A percentile compares a stretch with the other conserved stretches of the same genome.
These are phyloP conservation scores for Smithornis capensis DNA, from an alignment of 2,113 vertebrate species.

Conservation along the genomic window DNA sequence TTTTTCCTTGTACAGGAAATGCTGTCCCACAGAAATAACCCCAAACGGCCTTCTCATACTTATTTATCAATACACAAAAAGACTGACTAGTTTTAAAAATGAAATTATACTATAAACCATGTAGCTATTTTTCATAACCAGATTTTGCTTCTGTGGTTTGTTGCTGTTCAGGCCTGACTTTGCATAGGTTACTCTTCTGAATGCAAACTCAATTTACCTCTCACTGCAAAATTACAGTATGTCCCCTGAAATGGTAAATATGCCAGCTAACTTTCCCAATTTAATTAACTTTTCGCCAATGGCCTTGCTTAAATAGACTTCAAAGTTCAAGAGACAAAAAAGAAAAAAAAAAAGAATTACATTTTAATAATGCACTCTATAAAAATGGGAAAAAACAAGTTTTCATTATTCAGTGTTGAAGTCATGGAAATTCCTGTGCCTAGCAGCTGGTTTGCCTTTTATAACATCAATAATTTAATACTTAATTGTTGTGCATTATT, in stretches of 20 bases:
- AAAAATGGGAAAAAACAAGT: neutral
- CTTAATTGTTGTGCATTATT: constrained; percentile 55
- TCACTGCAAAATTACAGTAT: neutral
- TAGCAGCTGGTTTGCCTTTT: constrained; percentile 29
- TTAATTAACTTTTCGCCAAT: constrained; percentile 39
- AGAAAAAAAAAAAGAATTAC: neutral
- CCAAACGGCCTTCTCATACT: neutral
- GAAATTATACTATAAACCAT: neutral
- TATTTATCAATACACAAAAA: neutral
- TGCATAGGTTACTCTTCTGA: neutral
- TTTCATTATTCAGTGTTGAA: constrained; percentile 45
- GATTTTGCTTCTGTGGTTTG: neutral
- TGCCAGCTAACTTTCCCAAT: neutral
- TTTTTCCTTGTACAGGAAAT: neutral
- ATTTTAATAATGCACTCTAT: constrained; percentile 42
- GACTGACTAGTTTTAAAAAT: neutral
- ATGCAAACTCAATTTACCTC: neutral
- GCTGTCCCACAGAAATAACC: neutral
- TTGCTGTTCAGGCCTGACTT: neutral
- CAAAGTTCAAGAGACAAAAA: constrained; percentile 18
- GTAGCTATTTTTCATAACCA: neutral
- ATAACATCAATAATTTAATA: constrained; percentile 65
- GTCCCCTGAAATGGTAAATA: constrained; percentile 13
- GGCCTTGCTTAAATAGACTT: constrained; percentile 43
- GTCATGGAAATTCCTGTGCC: constrained; percentile 42